A percentile compares a stretch with the other conserved stretches of the same genome.
phyloP scores from a whole-genome alignment of 2,797 vertebrate species.

The Sorex maritimensis region DNA sequence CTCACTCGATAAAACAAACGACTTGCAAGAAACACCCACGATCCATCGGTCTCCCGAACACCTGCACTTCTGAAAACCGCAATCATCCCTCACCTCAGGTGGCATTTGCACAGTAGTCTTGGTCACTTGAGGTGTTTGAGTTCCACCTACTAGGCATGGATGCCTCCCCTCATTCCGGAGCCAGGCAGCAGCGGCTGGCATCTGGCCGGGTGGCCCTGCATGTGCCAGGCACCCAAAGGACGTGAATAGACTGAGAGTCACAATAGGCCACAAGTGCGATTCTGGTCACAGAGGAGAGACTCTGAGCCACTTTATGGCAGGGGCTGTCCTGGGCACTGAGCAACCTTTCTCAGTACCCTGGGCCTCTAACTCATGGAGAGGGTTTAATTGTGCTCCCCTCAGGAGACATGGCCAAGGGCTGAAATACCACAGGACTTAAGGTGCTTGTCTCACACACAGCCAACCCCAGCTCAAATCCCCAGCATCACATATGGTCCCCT shows the following conservation, averaged over 20 bases:
- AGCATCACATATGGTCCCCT: neutral
- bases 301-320: neutral
- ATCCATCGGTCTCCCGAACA: neutral
- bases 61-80: neutral
- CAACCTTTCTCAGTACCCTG: neutral
- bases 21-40: neutral
- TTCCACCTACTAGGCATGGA: constrained; percentile 84
- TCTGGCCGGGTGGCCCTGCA: neutral
- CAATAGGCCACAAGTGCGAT: too few species aligned
- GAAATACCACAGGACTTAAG: too few species aligned
- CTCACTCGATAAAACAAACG: too few species aligned
- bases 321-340: neutral
- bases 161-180: neutral
- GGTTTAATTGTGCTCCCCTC: neutral
- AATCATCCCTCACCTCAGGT: neutral
- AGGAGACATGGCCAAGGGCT: neutral
- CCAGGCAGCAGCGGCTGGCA: neutral
- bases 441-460: too few species aligned
- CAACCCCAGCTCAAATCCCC: too few species aligned
- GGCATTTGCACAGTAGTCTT: neutral
- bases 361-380: neutral
- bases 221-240: neutral
- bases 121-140: constrained; percentile 63
- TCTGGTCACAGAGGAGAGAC: too few species aligned
- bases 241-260: neutral